Evolutionary conservation across 2,888 invertebrate species (phyloP), one percentile per base, ranked within the genome.

Genomic region (Lycia hirtaria): DNA sequence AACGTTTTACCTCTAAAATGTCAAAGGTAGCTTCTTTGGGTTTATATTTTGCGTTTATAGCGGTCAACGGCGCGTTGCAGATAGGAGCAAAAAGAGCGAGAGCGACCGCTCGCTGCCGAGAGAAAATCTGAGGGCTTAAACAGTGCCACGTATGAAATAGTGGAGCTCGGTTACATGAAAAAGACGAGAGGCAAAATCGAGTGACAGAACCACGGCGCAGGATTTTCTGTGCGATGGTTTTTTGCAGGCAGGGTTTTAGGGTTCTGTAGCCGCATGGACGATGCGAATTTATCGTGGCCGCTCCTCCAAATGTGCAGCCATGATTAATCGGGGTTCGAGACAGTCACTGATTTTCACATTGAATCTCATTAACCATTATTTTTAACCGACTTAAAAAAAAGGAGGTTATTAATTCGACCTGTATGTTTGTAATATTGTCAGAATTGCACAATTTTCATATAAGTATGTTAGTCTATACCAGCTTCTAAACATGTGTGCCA

Each of bases 81-180:
- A 82, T 79, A 85, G 75, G 82, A 88, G 81, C 81, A 90, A 91
- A 91, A 90, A 88, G 87, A 82, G 73, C 71, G 70, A 73, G 71
- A 75, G 76, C 81, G 76, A 78, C 80, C 83, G 83, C 80, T 82
- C 85, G 81, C 85, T 82, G 87, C 84, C 83, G 85, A 69, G 89
- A 88, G 89, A 85, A 90, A 90, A 91, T 91, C 92, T 89, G 88
- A 86, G 91, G 87, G 92, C 89, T 92, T 92, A 92, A 90, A 92
- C 88, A 92, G 87, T 87, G 85, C 85, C 87, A 80, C 87, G 90
- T 89, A 92, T 90, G 89, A 92, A 92, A 91, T 91, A 90, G 87
- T 88, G 79, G 85, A 80, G 86, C 85, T 89, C 87, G 88, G 89
- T 90, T 89, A 92, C 91, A 91, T 90, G 91, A 91, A 92, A 92